Evolutionary conservation across 1,140 invertebrate species (phyloP), one percentile per base, ranked within the genome.

Genomic region (Aphelinus certus): DNA sequence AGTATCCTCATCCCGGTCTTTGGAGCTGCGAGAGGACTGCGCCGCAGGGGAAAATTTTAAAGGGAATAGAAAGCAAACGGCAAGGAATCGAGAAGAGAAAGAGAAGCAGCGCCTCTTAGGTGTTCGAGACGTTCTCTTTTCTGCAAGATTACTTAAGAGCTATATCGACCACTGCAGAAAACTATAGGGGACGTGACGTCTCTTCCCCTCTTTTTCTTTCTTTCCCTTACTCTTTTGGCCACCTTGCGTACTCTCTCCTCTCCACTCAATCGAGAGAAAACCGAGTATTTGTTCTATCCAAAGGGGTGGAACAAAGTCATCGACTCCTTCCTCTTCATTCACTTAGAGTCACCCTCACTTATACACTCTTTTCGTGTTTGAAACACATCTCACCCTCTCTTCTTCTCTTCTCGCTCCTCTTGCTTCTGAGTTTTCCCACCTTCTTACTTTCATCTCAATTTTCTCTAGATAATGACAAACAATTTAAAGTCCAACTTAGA

Each of bases 391-490:
- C 45, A 55, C 64, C 7, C 2, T 58, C n/a, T 42, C 47, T 45
- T 45, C 51, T 9, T 51, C 46, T 68, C 10, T 46, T 3, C n/a
- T 1, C 55, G 1, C 1, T 6, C 7, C 6, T 51, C 47, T 68
- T 57, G 1, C 64, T 55, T 45, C 45, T 6, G 42, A 68, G 5
- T 26, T 26, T 26, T 9, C 56, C 51, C 58, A 55, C 56, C 47
- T 6, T 68, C 72, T 66, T 42, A 48, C 42, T 63, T 6, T 76
- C 63, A 49, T 73, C 76, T 78, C 65, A 71, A 75, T 75, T 69
- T 75, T 69, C 68, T 60, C 68, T 71, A 7, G 74, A 75, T 75
- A 75, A 71, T 75, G 74, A 56, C 74, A 75, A 75, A 75, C 74
- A 71, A 71, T 75, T 75, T 53, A 43, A 53, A 9, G 55, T 55